Conservation (phyloP, 2,113 vertebrate species). For the Lepidothrix coronata region DNA sequence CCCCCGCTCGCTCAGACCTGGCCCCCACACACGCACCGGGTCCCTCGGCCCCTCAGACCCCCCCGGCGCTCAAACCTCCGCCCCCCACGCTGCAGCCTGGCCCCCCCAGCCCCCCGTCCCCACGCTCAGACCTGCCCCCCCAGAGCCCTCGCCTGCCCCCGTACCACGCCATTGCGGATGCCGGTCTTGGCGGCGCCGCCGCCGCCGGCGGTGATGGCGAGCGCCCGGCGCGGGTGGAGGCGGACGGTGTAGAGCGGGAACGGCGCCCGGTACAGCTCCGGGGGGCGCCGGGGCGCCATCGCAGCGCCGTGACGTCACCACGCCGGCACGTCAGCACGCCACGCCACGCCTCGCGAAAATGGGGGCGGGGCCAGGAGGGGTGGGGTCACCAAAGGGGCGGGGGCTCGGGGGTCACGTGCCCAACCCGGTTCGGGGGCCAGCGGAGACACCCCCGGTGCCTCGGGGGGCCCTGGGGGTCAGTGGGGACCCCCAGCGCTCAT, state of each 20-base stretch:
- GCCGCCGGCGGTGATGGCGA: conserved; percentile 88
- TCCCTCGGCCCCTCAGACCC: not conserved
- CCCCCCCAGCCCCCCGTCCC: too few species aligned
- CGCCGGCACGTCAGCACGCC: not conserved
- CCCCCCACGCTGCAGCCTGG: not conserved
- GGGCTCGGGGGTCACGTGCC: not conserved
- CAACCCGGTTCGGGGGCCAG: not conserved
- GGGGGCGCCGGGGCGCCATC: conserved; percentile 81
- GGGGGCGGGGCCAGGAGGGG: not conserved
- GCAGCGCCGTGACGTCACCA: not conserved
- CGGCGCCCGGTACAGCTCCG: conserved; percentile 90
- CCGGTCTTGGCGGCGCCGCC: conserved; percentile 91
- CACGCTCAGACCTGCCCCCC: not conserved
- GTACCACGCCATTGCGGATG: conserved; percentile 90
- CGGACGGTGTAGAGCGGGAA: conserved; percentile 90
- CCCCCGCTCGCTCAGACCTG: not conserved
- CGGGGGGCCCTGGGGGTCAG: not conserved
- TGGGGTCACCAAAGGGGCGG: rapidly evolving
- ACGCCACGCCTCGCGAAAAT: not conserved
- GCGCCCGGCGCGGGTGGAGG: conserved; percentile 77
- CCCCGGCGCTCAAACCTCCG: not conserved
- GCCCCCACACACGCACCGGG: too few species aligned
- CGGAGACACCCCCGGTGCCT: rapidly evolving
- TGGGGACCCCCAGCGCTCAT: too few species aligned
- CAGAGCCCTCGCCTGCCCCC: not conserved